Percentiles rank a stretch among this genome's conserved stretches.
phyloP scores from a whole-genome alignment of 2,113 vertebrate genomes.

The Pseudopipra pipra region DNA sequence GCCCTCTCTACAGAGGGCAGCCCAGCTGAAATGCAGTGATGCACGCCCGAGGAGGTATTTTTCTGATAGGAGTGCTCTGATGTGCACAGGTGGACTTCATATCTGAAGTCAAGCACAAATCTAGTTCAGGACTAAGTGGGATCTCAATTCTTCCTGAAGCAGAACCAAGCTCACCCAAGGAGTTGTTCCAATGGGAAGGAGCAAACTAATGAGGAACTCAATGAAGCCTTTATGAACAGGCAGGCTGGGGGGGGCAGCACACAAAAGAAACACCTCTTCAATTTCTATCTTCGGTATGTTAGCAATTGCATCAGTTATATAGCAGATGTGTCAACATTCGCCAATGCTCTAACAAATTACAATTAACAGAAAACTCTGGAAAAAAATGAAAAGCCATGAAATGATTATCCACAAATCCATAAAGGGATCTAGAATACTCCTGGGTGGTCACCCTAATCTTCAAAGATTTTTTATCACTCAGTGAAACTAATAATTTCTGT shows the following conservation, averaged over 20 bases:
- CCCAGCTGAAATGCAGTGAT: neutral
- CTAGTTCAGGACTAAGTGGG: neutral
- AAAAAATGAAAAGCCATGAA: neutral
- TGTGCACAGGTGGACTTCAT: neutral
- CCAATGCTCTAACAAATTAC: neutral
- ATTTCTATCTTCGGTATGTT: neutral
- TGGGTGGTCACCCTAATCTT: neutral
- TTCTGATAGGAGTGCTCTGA: neutral
- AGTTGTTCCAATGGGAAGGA: neutral
- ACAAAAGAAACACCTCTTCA: neutral
- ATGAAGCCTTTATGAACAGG: neutral
- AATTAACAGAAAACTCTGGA: neutral
- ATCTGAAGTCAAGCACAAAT: neutral
- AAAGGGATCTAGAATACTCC: neutral
- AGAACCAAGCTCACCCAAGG: neutral
- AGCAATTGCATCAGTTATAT: neutral
- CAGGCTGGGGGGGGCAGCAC: neutral
- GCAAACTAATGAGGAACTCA: neutral
- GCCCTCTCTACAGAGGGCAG: neutral
- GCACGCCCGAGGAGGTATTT: neutral
- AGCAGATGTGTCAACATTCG: neutral
- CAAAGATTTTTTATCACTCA: neutral
- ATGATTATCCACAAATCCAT: neutral
- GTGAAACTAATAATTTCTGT: neutral
- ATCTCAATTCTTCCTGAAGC: neutral